Evolutionary conservation across 2,888 invertebrate genomes (phyloP), one percentile per base, ranked within the genome.

Genomic region (Pollenia amentaria): DNA sequence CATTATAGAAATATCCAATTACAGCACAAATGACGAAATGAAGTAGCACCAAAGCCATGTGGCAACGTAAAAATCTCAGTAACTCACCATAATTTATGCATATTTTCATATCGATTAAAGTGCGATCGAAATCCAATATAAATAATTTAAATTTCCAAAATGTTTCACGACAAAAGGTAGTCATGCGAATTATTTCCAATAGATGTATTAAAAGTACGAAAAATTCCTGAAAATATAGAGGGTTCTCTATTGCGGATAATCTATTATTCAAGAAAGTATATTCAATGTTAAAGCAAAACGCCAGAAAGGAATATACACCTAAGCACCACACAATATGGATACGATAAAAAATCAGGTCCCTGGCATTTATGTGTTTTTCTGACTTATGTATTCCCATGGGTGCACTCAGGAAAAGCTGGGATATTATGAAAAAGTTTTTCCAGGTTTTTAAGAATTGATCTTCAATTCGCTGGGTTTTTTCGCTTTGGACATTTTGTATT

Each of bases 161-260:
- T 6, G 46, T 85, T 6, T 76, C 67, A 40, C 82, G 88, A 1
- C 84, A 85, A 62, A 53, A 51, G 38, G 73, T 88, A n/a, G 83
- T 81, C 14, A 79, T 46, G 8, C 77, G 12, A 8, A 89, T 84
- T 2, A 89, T 77, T 18, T 86, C 84, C 1, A 88, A 44, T 11
- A 89, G 69, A 44, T 90, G 89, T 0, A 88, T 4, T 2, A 89
- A 62, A 75, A 87, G 89, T 7, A 89, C 75, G 0, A 89, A 1
- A 64, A 89, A 90, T 83, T 90, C 90, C 80, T 86, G 42, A 89
- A 87, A n/a, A 84, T 84, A 90, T 1, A 90, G 38, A 6, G 89
- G 88, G 42, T 89, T 89, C 42, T 90, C 89, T 11, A 90, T 76
- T 11, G 82, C 88, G 1, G 89, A 88, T 18, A 90, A 75, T 14